Evolutionary conservation across 2,888 invertebrate species (phyloP).

Genomic region (Scelioninae gen. 1): DNA sequence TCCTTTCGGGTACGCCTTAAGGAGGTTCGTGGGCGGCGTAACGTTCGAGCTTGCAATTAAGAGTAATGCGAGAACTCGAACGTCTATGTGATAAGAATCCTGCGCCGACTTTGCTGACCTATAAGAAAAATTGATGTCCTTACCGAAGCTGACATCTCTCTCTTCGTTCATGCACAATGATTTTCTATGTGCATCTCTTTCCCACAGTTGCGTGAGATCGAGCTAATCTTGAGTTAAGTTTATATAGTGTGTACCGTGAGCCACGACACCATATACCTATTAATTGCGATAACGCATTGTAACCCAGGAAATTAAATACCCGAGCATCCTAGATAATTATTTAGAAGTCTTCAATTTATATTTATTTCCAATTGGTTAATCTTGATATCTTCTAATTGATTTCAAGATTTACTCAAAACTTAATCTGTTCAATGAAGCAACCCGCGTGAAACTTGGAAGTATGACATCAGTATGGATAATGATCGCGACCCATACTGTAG

Average conservation of each 20-base stretch:
- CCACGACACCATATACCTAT: conserved; percentile 67
- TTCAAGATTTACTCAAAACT: no score
- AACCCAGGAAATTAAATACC: conserved; percentile 68
- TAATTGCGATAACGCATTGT: conserved; percentile 66
- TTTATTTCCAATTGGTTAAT: not conserved
- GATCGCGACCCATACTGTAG: no score
- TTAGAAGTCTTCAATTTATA: conserved; percentile 40
- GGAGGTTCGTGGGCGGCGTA: conserved; percentile 75
- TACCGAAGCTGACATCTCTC: conserved; percentile 67
- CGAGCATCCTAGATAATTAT: conserved; percentile 59
- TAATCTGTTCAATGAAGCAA: no score
- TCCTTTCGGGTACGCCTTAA: conserved; percentile 72
- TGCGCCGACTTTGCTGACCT: conserved; percentile 74
- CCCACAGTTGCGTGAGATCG: conserved; percentile 77
- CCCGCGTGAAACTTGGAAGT: no score
- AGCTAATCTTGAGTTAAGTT: conserved; percentile 81
- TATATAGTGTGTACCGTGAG: conserved; percentile 75
- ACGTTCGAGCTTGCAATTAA: conserved; percentile 81
- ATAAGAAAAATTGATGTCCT: conserved; percentile 82
- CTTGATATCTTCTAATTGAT: conserved; percentile 13
- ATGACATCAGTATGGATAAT: no score
- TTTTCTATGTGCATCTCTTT: conserved; percentile 69
- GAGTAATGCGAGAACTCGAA: conserved; percentile 79
- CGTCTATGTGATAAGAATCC: conserved; percentile 77
- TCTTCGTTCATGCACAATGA: conserved; percentile 29